A percentile compares a stretch with the other conserved stretches of the same genome.
phyloP scores from a whole-genome alignment of 53 echinoderm and acorn worm genomes.

The Hippasteria phrygiana region DNA sequence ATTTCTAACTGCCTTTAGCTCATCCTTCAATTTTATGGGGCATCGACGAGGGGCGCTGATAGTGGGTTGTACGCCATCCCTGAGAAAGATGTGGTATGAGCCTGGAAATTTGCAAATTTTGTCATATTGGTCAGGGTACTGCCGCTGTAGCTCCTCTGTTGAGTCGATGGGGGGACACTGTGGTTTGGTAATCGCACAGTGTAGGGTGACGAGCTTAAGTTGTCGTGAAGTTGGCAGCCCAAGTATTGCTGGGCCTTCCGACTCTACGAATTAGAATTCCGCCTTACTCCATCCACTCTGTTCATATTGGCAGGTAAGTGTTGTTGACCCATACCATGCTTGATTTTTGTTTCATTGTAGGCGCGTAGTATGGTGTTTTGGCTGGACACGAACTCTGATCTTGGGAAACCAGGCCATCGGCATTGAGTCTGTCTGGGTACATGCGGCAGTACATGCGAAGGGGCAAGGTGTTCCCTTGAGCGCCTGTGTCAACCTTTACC shows the following conservation, averaged over 20 bases:
- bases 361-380: too few relatives aligned
- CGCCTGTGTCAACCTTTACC: slow-evolving; percentile 66
- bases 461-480: slow-evolving; percentile 67
- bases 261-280: slow-evolving; percentile 4
- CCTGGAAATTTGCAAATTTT: slow-evolving; percentile 55
- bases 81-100: slow-evolving; percentile 44
- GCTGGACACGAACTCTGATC: too few relatives aligned
- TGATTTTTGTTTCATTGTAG: slow-evolving; percentile 39
- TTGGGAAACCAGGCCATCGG: slow-evolving; percentile 22
- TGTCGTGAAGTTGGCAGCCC: slow-evolving; percentile 25
- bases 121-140: slow-evolving; percentile 67
- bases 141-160: slow-evolving; percentile 18
- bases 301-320: slow-evolving; percentile 10
- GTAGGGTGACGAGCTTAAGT: slow-evolving; percentile 1
- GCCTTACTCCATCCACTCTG: neutral
- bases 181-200: slow-evolving; percentile 1
- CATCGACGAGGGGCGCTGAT: slow-evolving; percentile 50
- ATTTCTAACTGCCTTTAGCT: slow-evolving; percentile 54
- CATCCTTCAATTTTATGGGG: slow-evolving; percentile 59
- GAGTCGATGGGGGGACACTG: slow-evolving; percentile 22
- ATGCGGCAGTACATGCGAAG: slow-evolving; percentile 64
- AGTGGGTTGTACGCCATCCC: slow-evolving; percentile 20
- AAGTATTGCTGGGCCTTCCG: slow-evolving; percentile 39
- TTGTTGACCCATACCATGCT: slow-evolving; percentile 26
- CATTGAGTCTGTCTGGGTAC: slow-evolving; percentile 50